phyloP scores from a whole-genome alignment of 2,888 invertebrate genomes.

The Aricia artaxerxes region DNA sequence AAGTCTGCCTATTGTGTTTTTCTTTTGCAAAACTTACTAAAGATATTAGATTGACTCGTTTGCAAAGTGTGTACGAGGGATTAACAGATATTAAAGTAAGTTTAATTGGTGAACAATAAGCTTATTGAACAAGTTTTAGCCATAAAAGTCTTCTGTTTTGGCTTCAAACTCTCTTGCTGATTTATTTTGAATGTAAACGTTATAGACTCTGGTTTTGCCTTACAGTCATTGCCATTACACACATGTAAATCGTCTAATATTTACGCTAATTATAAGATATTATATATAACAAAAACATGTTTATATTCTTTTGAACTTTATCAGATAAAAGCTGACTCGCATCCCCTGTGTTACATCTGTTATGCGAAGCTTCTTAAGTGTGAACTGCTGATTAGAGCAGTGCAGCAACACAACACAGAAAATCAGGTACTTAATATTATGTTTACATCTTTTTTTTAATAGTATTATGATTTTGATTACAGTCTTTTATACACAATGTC shows the following conservation, averaged over 20 bases:
- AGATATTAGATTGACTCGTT: neutral
- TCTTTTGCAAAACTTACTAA: neutral
- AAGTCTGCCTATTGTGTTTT: neutral
- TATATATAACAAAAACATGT: neutral
- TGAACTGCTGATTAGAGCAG: neutral
- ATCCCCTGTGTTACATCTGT: neutral
- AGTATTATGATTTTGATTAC: too few species aligned
- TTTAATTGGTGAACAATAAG: neutral
- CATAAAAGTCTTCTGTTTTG: too few species aligned
- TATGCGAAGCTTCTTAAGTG: neutral
- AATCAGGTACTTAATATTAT: neutral
- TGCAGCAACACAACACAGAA: neutral
- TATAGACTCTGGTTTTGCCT: too few species aligned
- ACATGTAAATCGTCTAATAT: neutral
- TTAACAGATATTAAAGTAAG: neutral
- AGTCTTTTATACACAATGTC: too few species aligned
- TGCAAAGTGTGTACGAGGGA: conserved; percentile 5
- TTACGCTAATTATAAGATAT: too few species aligned
- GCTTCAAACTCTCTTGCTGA: too few species aligned
- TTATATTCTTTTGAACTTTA: neutral
- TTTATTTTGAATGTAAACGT: too few species aligned
- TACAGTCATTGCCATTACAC: neutral
- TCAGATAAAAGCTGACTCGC: neutral
- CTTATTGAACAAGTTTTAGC: too few species aligned
- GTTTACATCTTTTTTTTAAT: too few species aligned